phyloP scores from a whole-genome alignment of 2,797 vertebrate genomes.

The Phoeniculus purpureus region DNA sequence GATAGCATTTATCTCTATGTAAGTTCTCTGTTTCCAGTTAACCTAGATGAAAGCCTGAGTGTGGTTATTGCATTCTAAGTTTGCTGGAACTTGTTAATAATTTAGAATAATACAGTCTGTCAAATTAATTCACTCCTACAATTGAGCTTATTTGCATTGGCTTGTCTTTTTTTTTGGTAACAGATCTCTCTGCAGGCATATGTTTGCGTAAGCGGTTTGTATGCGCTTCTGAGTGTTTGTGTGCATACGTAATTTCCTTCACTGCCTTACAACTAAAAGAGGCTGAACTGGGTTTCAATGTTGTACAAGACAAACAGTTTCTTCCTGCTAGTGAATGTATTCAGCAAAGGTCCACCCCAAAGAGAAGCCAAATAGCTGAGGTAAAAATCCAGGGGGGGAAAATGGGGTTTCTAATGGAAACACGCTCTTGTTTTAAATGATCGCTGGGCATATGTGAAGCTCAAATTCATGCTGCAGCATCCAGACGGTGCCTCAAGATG shows the following conservation, averaged over 20 bases:
- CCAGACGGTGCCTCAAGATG: constrained; percentile 54
- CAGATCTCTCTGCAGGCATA: neutral
- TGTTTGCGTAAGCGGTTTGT: constrained; percentile 50
- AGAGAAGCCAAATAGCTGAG: neutral
- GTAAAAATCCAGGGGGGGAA: constrained; percentile 39
- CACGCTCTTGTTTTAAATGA: constrained; percentile 19
- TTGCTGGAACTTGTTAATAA: constrained; percentile 59
- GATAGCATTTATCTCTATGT: neutral
- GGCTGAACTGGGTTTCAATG: constrained; percentile 26
- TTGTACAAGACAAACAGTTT: constrained; percentile 6
- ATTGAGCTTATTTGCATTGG: constrained; percentile 36
- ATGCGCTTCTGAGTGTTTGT: constrained; percentile 10
- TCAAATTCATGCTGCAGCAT: constrained; percentile 47
- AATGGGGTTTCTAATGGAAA: constrained; percentile 43
- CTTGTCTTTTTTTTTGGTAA: constrained; percentile 21
- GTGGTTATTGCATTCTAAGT: neutral
- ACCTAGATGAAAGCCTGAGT: neutral
- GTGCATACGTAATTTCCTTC: constrained; percentile 25
- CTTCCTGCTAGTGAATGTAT: neutral
- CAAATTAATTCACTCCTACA: constrained; percentile 37
- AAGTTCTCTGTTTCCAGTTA: constrained; percentile 26
- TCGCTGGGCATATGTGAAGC: constrained; percentile 20
- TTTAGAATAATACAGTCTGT: constrained; percentile 37
- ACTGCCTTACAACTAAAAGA: neutral
- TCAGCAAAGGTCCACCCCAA: neutral